These are phyloP conservation scores for Anser brachyrhynchus DNA, from an alignment of 2,113 vertebrate genomes.

Conservation along the genomic window DNA sequence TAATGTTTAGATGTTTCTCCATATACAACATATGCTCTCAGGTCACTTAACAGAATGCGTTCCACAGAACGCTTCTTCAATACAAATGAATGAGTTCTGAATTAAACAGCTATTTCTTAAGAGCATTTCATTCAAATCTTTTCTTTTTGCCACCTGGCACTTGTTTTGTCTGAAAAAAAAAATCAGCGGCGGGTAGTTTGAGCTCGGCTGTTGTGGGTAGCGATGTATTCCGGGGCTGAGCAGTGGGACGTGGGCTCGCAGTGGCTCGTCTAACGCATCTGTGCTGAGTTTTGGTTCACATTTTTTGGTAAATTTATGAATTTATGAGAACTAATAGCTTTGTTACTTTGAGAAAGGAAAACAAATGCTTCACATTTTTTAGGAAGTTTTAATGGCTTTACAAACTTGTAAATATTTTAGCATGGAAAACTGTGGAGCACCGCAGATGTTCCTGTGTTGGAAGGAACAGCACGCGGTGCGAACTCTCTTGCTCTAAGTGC, in stretches of 20 bases:
- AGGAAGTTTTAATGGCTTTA: conserved; percentile 21
- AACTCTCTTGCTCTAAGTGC: not conserved
- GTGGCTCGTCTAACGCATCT: not conserved
- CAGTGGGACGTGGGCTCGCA: not conserved
- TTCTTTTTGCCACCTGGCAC: conserved; percentile 74
- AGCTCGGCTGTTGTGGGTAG: conserved; percentile 8
- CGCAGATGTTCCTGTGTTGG: not conserved
- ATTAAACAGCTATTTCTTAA: conserved; percentile 79
- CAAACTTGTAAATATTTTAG: conserved; percentile 39
- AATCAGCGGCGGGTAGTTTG: not conserved
- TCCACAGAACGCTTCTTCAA: conserved; percentile 78
- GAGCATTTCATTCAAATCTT: conserved; percentile 73
- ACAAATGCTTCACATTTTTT: not conserved
- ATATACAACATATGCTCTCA: conserved; percentile 83
- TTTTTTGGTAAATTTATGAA: not conserved
- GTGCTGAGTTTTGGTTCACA: not conserved
- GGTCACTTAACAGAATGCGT: conserved; percentile 84
- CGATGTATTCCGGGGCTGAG: not conserved
- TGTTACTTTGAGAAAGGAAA: not conserved
- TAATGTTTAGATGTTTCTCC: conserved; percentile 84
- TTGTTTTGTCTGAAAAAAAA: conserved; percentile 60
- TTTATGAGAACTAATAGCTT: not conserved
- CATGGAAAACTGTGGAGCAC: not conserved
- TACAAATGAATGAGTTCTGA: conserved; percentile 82
- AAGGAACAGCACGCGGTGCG: not conserved